These are phyloP conservation scores for Zaprionus bogoriensis DNA, from an alignment of 2,888 invertebrate species.

Conservation along the genomic window DNA sequence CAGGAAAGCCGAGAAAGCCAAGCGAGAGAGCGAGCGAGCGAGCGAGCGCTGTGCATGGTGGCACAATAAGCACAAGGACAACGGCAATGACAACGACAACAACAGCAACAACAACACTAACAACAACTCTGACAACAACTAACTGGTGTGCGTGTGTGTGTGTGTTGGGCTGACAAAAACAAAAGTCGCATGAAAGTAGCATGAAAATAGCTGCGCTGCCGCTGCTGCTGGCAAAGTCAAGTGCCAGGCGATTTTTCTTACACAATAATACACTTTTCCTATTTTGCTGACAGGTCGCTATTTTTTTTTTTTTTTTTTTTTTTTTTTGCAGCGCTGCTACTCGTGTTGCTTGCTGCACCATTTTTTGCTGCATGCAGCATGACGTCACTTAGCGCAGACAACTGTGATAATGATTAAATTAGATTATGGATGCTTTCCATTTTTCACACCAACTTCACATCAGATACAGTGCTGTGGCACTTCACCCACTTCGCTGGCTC, in stretches of 20 bases:
- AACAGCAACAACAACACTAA: constrained; percentile 16
- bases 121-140: constrained; percentile 21
- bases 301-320: constrained; percentile 20
- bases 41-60: constrained; percentile 39
- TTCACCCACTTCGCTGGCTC: not conserved
- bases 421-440: constrained; percentile 77
- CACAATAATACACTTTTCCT: constrained; percentile 77
- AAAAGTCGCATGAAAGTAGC: constrained; percentile 70
- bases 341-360: constrained; percentile 4
- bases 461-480: constrained; percentile 21
- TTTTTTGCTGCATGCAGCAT: constrained; percentile 39
- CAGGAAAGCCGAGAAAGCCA: constrained; percentile 58
- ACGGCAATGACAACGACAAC: constrained; percentile 46
- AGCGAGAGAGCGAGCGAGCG: not conserved
- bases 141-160: constrained; percentile 14
- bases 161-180: constrained; percentile 67
- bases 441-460: constrained; percentile 63
- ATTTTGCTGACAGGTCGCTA: constrained; percentile 68
- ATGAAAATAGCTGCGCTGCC: constrained; percentile 61
- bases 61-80: constrained; percentile 71
- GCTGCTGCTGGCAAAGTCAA: constrained; percentile 59
- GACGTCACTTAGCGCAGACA: constrained; percentile 80
- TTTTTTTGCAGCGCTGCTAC: not conserved
- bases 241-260: constrained; percentile 72
- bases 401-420: constrained; percentile 81